Evolutionary conservation across 2,888 invertebrate species (phyloP), one percentile per base, ranked within the genome.

Genomic region (Dione juno): DNA sequence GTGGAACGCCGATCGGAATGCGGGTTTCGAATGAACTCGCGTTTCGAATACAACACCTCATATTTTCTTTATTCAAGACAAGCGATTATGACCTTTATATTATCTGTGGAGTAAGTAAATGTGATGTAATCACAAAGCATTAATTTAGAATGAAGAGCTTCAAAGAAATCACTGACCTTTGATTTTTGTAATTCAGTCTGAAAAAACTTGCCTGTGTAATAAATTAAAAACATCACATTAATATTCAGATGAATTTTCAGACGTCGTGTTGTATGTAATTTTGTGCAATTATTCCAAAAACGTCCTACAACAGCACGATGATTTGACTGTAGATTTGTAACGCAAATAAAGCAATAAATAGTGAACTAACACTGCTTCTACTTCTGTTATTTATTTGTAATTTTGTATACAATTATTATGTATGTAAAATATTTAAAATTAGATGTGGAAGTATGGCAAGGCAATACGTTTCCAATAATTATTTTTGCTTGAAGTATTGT

Each of bases 1-100:
- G 82, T 84, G 77, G 87, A 80, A 86, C 87, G 82, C 66, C 78
- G 75, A 78, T 81, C 74, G 87, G 89, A 88, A 89, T 89, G 88
- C 85, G 85, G 84, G 82, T 78, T 81, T 79, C 79, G 79, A 81
- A 79, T 77, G 75, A 79, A 76, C 78, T 78, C 78, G 75, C 79
- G 82, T 83, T 79, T 82, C 79, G 80, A 83, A 83, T 84, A 82
- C 81, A 74, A 74, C 68, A 66, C 74, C 69, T 73, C 67, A 73
- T 68, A 63, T 54, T 64, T 75, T 63, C 74, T 74, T 70, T 65
- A 70, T 59, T 54, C 19, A 59, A 58, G 70, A 68, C 75, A 66
- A 73, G 67, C 77, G 54, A 81, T 77, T 77, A 72, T 78, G 50
- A 74, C 64, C 77, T 76, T 75, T 80, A 28, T 80, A 76, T 61